Evolutionary conservation across 2,113 vertebrate species (phyloP).

Genomic region (Vulpes ferrilata): DNA sequence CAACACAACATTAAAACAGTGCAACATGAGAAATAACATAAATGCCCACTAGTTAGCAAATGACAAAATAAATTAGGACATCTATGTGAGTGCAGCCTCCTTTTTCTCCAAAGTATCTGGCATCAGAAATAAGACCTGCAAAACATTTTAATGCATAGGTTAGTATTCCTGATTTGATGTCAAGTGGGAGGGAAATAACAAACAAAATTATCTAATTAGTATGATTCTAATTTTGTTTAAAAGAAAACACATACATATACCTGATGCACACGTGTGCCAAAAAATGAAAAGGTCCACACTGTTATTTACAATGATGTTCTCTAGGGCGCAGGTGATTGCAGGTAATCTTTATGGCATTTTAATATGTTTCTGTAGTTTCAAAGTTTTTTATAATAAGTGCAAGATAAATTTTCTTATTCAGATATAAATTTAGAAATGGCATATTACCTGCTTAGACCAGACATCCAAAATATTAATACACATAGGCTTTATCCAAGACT

Average conservation of each 20-base stretch:
- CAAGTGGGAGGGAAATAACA: background rate
- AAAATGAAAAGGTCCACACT: background rate
- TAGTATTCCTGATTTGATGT: constrained; percentile 1
- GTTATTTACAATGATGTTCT: background rate
- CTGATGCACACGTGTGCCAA: background rate
- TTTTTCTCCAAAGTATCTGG: background rate
- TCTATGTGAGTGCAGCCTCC: background rate
- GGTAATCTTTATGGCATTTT: background rate
- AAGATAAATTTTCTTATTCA: constrained; percentile 31
- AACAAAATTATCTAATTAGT: constrained; percentile 22
- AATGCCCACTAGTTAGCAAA: background rate
- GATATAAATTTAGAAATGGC: constrained; percentile 56
- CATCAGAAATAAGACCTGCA: background rate
- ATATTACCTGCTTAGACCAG: background rate
- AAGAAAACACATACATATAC: background rate
- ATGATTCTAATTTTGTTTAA: background rate
- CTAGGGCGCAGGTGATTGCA: background rate
- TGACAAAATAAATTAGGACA: background rate
- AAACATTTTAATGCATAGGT: background rate
- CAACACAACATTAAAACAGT: background rate
- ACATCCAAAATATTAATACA: background rate
- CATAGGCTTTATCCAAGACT: background rate
- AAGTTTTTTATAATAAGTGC: background rate
- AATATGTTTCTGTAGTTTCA: background rate
- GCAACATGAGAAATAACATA: background rate